These are phyloP conservation scores for Phytoseiulus persimilis DNA, from an alignment of 2,888 invertebrate genomes.

Conservation along the genomic window DNA sequence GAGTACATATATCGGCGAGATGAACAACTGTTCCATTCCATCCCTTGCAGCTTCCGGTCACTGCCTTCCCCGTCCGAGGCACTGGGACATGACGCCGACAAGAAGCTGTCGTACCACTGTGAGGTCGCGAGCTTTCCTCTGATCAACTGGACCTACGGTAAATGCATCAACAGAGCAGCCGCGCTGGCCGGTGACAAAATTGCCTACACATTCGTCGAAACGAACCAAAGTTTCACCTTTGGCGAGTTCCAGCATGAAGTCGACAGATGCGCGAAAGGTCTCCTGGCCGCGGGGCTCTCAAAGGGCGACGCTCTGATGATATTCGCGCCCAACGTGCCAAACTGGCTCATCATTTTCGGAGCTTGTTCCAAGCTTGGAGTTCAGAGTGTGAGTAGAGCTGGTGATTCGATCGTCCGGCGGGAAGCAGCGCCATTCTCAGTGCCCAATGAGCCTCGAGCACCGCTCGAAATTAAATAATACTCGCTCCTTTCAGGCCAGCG, in stretches of 20 bases:
- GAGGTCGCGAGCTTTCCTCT: background rate
- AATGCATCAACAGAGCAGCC: conserved; percentile 12
- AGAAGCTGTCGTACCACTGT: conserved; percentile 1
- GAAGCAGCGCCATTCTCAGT: too few relatives aligned
- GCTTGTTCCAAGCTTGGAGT: conserved; percentile 12
- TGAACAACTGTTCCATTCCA: too few relatives aligned
- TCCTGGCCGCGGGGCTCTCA: background rate
- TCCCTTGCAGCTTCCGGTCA: background rate
- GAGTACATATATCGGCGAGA: too few relatives aligned
- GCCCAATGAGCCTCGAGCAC: too few relatives aligned
- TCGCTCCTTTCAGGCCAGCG: conserved; percentile 14
- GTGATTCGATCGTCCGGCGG: too few relatives aligned
- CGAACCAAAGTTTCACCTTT: conserved; percentile 7
- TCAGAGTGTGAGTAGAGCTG: conserved; percentile 26
- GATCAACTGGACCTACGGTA: background rate
- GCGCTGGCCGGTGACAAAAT: background rate
- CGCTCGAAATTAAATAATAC: too few relatives aligned
- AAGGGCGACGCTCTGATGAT: conserved; percentile 21
- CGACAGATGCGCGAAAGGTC: conserved; percentile 23
- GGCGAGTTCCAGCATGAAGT: background rate
- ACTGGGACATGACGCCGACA: background rate
- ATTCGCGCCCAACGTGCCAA: background rate
- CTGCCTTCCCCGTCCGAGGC: background rate
- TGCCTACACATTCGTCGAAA: conserved; percentile 14
- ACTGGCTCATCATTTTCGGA: conserved; percentile 10